These are phyloP conservation scores for Epinotia nisella DNA, from an alignment of 2,888 invertebrate species.

Conservation along the genomic window DNA sequence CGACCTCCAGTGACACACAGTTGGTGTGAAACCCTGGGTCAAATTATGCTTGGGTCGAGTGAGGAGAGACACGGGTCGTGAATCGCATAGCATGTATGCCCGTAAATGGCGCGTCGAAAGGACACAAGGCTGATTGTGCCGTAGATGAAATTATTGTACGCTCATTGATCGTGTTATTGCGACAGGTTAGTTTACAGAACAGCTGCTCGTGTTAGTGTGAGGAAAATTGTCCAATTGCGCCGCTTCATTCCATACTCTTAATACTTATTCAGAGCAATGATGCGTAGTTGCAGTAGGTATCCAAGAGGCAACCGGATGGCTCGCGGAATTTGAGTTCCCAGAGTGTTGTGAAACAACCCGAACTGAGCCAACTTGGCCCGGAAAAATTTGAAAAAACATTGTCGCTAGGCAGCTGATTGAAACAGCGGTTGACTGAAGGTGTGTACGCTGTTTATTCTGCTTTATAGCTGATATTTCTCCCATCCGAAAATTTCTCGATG, in stretches of 20 bases:
- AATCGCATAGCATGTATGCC: not conserved
- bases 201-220: not conserved
- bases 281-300: too few relatives aligned
- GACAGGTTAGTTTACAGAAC: not conserved
- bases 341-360: too few relatives aligned
- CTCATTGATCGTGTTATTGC: conserved; percentile 31
- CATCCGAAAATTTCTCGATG: too few relatives aligned
- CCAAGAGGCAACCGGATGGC: too few relatives aligned
- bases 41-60: not conserved
- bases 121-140: conserved; percentile 40
- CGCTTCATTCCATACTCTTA: not conserved
- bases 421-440: too few relatives aligned
- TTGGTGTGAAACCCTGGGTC: not conserved
- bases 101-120: conserved; percentile 35
- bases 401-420: too few relatives aligned
- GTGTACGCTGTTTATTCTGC: too few relatives aligned
- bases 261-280: too few relatives aligned
- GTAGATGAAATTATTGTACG: conserved; percentile 36
- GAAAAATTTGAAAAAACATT: too few relatives aligned
- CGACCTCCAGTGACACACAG: not conserved
- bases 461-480: too few relatives aligned
- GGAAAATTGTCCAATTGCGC: conserved; percentile 9
- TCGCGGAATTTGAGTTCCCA: too few relatives aligned
- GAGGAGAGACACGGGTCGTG: not conserved
- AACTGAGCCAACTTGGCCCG: too few relatives aligned